These are phyloP conservation scores for Pachyramphus minor DNA, from an alignment of 2,113 vertebrate species.

Conservation along the genomic window DNA sequence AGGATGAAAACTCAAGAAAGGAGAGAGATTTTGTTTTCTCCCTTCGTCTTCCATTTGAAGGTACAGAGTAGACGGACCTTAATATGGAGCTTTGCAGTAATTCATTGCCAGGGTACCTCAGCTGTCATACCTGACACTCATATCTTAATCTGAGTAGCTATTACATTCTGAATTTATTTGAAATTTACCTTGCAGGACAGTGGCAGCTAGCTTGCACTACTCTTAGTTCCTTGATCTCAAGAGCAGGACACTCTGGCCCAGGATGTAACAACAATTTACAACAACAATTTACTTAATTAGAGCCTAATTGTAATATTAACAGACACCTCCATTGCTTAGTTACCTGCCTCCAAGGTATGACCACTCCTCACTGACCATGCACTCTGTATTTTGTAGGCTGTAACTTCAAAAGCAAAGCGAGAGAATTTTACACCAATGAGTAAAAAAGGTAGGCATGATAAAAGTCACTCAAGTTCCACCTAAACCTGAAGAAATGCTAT, in stretches of 20 bases:
- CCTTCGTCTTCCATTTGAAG: neutral
- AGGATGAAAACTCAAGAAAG: neutral
- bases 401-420: neutral
- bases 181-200: neutral
- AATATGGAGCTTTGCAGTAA: neutral
- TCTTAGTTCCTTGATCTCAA: neutral
- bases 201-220: neutral
- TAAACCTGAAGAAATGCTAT: neutral
- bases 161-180: neutral
- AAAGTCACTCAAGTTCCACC: neutral
- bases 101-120: neutral
- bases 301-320: neutral
- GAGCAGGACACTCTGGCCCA: neutral
- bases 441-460: neutral
- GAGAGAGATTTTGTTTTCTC: neutral
- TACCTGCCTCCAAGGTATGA: neutral
- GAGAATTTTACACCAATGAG: neutral
- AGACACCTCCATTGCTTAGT: neutral
- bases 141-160: neutral
- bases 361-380: neutral
- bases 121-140: neutral
- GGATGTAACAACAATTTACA: neutral
- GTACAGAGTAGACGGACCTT: neutral
- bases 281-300: too few species aligned
- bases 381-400: neutral